phyloP scores from a whole-genome alignment of 2,113 vertebrate species.

The Xiphophorus hellerii region DNA sequence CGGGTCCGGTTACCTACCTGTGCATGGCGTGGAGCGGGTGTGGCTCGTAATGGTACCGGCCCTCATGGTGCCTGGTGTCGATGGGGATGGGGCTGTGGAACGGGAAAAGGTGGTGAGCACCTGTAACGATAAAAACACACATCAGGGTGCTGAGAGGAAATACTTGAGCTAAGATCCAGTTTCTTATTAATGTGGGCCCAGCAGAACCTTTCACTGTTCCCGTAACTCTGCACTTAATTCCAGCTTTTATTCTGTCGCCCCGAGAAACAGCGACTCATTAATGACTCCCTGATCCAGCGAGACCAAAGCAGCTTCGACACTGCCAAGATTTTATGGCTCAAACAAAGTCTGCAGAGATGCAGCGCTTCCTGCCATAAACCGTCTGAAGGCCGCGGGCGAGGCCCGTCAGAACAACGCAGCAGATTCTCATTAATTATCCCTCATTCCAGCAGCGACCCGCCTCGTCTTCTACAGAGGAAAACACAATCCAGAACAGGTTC shows the following conservation, averaged over 20 bases:
- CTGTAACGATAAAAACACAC: conserved; percentile 69
- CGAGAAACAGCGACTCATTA: conserved; percentile 50
- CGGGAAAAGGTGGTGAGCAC: conserved; percentile 91
- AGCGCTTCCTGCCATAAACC: conserved; percentile 77
- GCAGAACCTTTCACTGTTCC: conserved; percentile 62
- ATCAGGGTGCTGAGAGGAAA: conserved; percentile 19
- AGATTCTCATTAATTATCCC: conserved; percentile 62
- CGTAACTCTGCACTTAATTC: conserved; percentile 67
- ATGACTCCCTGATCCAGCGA: conserved; percentile 37
- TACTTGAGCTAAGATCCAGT: neutral
- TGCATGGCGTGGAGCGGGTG: conserved; percentile 91
- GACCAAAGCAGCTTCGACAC: conserved; percentile 58
- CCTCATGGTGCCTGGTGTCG: conserved; percentile 97
- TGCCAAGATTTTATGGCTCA: conserved; percentile 71
- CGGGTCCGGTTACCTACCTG: conserved; percentile 84
- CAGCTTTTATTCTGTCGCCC: conserved; percentile 33
- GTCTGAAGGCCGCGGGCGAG: conserved; percentile 58
- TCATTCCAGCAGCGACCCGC: neutral
- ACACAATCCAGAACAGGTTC: neutral
- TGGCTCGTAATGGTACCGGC: conserved; percentile 96
- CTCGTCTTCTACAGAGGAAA: neutral
- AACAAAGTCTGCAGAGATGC: conserved; percentile 65
- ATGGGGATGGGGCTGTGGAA: conserved; percentile 95
- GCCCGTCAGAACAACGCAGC: conserved; percentile 70
- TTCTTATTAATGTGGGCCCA: neutral